Evolutionary conservation across 2,888 invertebrate genomes (phyloP).

Genomic region (Buathra laborator): DNA sequence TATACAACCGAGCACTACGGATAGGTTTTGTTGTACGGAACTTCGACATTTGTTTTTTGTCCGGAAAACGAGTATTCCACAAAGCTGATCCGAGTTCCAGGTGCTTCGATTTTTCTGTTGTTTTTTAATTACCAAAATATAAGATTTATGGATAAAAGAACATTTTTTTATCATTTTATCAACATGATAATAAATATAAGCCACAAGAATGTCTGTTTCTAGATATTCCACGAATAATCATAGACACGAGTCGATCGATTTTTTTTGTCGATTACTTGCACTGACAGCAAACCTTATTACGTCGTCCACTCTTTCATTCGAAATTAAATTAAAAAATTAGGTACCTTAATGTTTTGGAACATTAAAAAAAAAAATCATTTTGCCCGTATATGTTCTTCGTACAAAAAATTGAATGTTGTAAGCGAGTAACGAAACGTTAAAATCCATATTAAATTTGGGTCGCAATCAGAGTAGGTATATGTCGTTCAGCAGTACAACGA

Average conservation of each 20-base stretch:
- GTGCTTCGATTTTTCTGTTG: not conserved
- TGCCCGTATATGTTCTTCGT: no score
- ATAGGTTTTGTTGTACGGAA: not conserved
- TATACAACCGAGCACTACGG: slow-evolving; percentile 6
- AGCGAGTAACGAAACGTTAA: not conserved
- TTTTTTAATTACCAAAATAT: not conserved
- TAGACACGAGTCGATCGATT: no score
- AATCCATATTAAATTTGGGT: not conserved
- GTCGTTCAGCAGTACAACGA: not conserved
- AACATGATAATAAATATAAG: not conserved
- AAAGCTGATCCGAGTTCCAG: slow-evolving; percentile 13
- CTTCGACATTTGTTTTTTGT: slow-evolving; percentile 38
- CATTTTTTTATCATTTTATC: not conserved
- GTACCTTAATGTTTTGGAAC: no score
- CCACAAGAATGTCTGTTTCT: no score
- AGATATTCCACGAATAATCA: no score
- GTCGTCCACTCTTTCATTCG: no score
- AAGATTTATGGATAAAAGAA: not conserved
- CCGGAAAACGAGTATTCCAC: not conserved
- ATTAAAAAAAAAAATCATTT: no score
- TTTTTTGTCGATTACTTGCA: no score
- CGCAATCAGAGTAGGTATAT: not conserved
- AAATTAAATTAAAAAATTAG: no score
- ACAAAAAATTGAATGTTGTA: no score
- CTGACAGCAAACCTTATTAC: no score